A percentile compares a stretch with the other conserved stretches of the same genome.
These are phyloP conservation scores for Drosophila fungiperda DNA, from an alignment of 2,888 invertebrate species.

Conservation along the genomic window DNA sequence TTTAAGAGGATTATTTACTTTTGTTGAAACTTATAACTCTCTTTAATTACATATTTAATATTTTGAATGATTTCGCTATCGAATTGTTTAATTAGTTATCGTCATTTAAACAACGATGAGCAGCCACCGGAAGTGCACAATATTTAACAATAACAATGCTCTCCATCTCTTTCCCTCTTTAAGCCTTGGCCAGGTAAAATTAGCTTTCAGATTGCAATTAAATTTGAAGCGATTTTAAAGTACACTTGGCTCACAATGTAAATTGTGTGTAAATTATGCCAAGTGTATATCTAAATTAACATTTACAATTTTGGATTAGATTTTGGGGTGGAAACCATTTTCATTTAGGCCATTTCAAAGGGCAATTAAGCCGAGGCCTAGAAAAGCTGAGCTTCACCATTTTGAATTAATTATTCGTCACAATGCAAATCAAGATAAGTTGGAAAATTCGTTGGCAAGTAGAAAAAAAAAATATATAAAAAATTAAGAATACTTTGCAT, in stretches of 20 bases:
- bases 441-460: conserved; percentile 12
- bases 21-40: not conserved
- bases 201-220: conserved; percentile 2
- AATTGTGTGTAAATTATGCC: conserved; percentile 14
- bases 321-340: conserved; percentile 4
- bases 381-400: conserved; percentile 21
- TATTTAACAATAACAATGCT: not conserved
- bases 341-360: conserved; percentile 17
- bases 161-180: not conserved
- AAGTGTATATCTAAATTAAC: conserved; percentile 26
- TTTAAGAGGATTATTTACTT: not conserved
- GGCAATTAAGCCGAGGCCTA: conserved; percentile 9
- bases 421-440: conserved; percentile 11
- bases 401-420: conserved; percentile 62
- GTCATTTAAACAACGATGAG: no score
- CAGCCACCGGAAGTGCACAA: not conserved
- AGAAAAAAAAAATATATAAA: not conserved
- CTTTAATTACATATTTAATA: not conserved
- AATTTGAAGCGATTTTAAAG: conserved; percentile 6
- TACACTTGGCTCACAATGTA: not conserved
- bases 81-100: not conserved
- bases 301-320: conserved; percentile 14
- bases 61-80: not conserved
- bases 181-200: conserved; percentile 9
- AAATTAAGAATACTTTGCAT: conserved; percentile 29